Evolutionary conservation across 2,888 invertebrate species (phyloP).

Genomic region (Nyleta sp.): DNA sequence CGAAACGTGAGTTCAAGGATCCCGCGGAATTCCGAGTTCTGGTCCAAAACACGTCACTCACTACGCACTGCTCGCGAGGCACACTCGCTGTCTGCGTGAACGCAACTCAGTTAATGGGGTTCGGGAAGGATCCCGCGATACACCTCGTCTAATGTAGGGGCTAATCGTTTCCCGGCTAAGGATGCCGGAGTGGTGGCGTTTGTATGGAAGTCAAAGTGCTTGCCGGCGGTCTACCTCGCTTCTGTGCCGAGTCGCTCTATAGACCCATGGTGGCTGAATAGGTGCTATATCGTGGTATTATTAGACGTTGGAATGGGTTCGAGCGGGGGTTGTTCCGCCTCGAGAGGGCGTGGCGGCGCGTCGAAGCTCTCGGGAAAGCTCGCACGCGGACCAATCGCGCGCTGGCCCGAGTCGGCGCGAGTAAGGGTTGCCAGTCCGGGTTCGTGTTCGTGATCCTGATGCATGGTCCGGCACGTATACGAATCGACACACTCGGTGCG

Average conservation of each 20-base stretch:
- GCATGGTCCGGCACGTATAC: slow-evolving; percentile 57
- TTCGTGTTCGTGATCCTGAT: slow-evolving; percentile 56
- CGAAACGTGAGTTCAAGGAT: slow-evolving; percentile 5
- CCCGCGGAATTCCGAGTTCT: not conserved
- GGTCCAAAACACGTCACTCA: slow-evolving; percentile 36
- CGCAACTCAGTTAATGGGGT: slow-evolving; percentile 35
- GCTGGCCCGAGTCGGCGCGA: slow-evolving; percentile 43
- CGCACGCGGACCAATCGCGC: slow-evolving; percentile 70
- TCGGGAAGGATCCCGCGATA: slow-evolving; percentile 21
- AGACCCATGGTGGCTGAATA: slow-evolving; percentile 80
- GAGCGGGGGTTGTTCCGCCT: slow-evolving; percentile 74
- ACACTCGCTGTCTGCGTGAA: slow-evolving; percentile 30
- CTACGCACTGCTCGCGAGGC: slow-evolving; percentile 35
- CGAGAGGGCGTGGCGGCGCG: slow-evolving; percentile 73
- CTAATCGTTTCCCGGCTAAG: slow-evolving; percentile 55
- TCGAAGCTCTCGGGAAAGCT: slow-evolving; percentile 72
- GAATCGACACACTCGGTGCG: slow-evolving; percentile 42
- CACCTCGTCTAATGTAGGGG: slow-evolving; percentile 34
- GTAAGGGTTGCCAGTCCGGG: slow-evolving; percentile 53
- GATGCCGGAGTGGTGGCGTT: slow-evolving; percentile 39
- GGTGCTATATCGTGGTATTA: slow-evolving; percentile 79
- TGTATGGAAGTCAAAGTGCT: slow-evolving; percentile 59
- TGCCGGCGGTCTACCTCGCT: slow-evolving; percentile 70
- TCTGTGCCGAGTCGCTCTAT: slow-evolving; percentile 70
- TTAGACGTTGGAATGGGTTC: slow-evolving; percentile 73